Evolutionary conservation across 2,888 invertebrate genomes (phyloP), one percentile per base, ranked within the genome.

Genomic region (Chouioia cunea): DNA sequence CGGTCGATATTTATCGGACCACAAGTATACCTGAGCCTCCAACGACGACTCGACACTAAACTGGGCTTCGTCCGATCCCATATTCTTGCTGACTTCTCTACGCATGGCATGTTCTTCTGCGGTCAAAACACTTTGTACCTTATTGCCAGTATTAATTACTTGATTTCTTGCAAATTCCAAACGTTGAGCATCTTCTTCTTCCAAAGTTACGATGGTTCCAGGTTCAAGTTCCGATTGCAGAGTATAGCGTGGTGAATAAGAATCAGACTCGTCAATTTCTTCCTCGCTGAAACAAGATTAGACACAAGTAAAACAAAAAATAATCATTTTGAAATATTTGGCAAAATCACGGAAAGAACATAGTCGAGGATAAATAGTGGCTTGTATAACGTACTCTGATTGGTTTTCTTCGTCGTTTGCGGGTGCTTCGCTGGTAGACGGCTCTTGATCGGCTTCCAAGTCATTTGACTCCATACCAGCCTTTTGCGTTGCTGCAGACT

Each of bases 1-100:
- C 0, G 99, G 99, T 14, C 99, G 88, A 86, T 99, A 99, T 87
- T 99, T 99, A 87, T 99, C 99, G 0, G 97, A 97, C 97, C 99
- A 99, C 36, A 96, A 87, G 81, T 96, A 95, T 12, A 95, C 92
- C 87, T 95, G 93, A 73, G 92, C 92, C 78, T 96, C 95, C 75
- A 97, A 86, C 36, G 92, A 89, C 71, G 94, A 91, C 89, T 98
- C 95, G 56, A 95, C 97, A 70, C 96, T 94, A 87, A 98, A 97
- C 81, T 92, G 92, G 0, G 93, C 96, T 87, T 97, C 97, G 80
- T 96, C 97, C 52, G 89, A 90, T 50, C 90, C 90, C 92, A 95
- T 93, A 18, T 93, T 95, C 81, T 94, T 93, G 46, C 92, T 88
- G 0, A 97, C 97, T 86, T 95, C 92, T 77, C 91, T 87, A 78